Percentiles rank a stretch among this genome's conserved stretches.
Conservation (phyloP, 2,113 vertebrate genomes). For the Tretioscincus oriximinensis region DNA sequence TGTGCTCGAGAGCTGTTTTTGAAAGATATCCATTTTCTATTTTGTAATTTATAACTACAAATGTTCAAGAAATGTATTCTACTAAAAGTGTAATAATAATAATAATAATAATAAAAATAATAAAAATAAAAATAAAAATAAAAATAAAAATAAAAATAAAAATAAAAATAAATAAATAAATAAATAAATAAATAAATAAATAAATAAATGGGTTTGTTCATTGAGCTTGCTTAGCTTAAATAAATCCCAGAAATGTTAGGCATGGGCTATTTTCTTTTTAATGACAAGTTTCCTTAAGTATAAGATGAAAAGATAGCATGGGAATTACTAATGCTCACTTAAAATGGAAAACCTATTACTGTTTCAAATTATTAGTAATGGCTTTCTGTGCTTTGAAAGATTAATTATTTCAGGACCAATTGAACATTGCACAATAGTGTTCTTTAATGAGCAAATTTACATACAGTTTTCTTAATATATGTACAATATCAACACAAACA, state of each 20-base stretch:
- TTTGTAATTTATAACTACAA: not conserved
- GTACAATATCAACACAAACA: constrained; percentile 48
- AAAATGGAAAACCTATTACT: constrained; percentile 53
- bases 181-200: too few relatives aligned
- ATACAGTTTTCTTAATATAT: constrained; percentile 64
- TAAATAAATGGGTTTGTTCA: not conserved
- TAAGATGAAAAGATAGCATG: not conserved
- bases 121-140: too few relatives aligned
- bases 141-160: too few relatives aligned
- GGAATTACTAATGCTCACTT: constrained; percentile 38
- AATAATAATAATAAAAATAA: too few relatives aligned
- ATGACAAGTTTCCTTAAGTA: not conserved
- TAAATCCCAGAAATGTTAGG: not conserved
- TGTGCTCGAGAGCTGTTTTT: not conserved
- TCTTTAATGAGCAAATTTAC: constrained; percentile 72
- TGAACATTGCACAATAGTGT: constrained; percentile 55
- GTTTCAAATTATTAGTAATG: constrained; percentile 65
- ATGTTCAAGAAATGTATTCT: not conserved
- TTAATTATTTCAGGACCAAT: constrained; percentile 63
- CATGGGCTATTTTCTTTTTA: not conserved
- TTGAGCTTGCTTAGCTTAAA: not conserved
- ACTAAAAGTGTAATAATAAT: not conserved
- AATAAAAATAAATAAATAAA: too few relatives aligned
- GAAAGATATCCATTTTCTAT: not conserved
- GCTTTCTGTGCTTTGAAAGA: constrained; percentile 49